Base-by-base conservation (phyloP, 92 coral and sea anemone species). In the Chrysogorgia sp. region DNA sequence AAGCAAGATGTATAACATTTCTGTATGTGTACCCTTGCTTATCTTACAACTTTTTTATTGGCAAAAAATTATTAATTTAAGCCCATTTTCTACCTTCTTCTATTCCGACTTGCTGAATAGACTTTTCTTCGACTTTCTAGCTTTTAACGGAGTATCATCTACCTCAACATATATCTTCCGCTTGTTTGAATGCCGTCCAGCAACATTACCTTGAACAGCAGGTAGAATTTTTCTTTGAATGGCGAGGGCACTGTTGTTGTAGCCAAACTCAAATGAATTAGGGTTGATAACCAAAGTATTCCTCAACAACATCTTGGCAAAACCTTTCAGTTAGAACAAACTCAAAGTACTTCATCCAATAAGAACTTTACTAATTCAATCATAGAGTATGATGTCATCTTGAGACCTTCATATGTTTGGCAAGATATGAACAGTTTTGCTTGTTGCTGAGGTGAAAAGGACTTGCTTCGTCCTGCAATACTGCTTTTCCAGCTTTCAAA, bases 401-500 rank as follows among this genome's bases (percentile, higher is more conserved):
- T 13, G 32, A 12, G 2, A 4, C 64, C 64, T 58, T 58, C 64
- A 24, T 58, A 58, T 58, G 64, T 58, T 58, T 58, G 64, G 64
- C 66, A 74, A 14, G 60, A 53, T 28, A 41, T 74, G 34, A 74
- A 58, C 67, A 34, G 12, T 31, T 43, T 41, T 35, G 50, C 45
- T 41, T 32, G 34, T 63, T 32, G 62, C 79, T 79, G 84, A 58
- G 82, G 74, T 69, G 70, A 64, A 64, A 22, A 35, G 60, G 32
- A n/a, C n/a, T n/a, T n/a, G n/a, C 53, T 43, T 19, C 82, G 50
- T 34, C 50, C 37, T 33, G 75, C 26, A 26, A 82, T 75, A 67
- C 67, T 82, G 65, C 65, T 63, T 62, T 62, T 62, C 86, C 86
- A 75, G 34, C 63, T 75, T 41, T 37, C 41, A 17, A 75, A 72